These are phyloP conservation scores for Enteromius argenteus DNA, from an alignment of 2,797 vertebrate genomes.

Conservation along the genomic window DNA sequence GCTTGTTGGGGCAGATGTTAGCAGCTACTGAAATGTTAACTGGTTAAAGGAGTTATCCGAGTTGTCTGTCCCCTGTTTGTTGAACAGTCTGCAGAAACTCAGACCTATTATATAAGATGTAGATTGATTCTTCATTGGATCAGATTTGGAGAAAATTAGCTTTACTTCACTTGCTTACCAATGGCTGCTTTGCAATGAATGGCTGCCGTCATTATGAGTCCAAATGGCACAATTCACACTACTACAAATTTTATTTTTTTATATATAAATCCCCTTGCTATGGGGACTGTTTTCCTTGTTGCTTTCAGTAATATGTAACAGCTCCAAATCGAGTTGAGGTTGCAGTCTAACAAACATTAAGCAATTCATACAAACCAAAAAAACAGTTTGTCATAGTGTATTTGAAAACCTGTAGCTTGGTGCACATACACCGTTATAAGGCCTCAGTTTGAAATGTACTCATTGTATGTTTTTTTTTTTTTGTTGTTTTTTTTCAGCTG, in stretches of 20 bases:
- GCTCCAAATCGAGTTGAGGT: neutral
- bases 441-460: neutral
- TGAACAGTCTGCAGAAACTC: neutral
- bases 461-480: neutral
- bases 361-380: no score
- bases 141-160: neutral
- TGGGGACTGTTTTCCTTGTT: neutral
- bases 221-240: neutral
- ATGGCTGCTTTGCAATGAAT: neutral
- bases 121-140: neutral
- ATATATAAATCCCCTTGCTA: no score
- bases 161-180: neutral
- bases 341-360: neutral
- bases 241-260: neutral
- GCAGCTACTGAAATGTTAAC: neutral
- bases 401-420: no score
- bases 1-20: neutral
- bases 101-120: neutral
- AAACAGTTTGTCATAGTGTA: neutral
- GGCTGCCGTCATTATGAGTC: neutral
- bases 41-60: neutral
- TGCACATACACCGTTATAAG: neutral
- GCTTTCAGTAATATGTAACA: neutral
- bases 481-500: slow-evolving; percentile 80
- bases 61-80: neutral